phyloP scores from a whole-genome alignment of 2,888 invertebrate genomes.

The Melolontha melolontha region DNA sequence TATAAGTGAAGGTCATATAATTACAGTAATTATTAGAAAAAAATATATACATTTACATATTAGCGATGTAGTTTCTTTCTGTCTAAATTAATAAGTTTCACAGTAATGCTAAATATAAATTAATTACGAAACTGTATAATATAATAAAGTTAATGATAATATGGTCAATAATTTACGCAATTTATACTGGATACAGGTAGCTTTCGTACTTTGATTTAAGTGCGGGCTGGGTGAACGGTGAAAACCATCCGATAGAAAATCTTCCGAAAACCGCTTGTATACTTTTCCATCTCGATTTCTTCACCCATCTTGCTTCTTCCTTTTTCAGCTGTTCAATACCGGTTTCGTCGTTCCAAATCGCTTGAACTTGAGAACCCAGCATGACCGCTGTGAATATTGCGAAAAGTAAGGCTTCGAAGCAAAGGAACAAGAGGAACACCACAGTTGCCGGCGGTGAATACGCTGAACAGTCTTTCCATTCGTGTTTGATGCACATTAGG shows the following conservation, averaged over 20 bases:
- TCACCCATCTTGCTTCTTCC: slow-evolving; percentile 93
- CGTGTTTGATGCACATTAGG: slow-evolving; percentile 89
- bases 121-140: slow-evolving; percentile 17
- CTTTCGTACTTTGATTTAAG: slow-evolving; percentile 82
- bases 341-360: slow-evolving; percentile 99
- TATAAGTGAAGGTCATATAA: slow-evolving; percentile 31
- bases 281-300: slow-evolving; percentile 93
- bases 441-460: slow-evolving; percentile 97
- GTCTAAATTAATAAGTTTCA: slow-evolving; percentile 15
- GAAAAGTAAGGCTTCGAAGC: slow-evolving; percentile 95
- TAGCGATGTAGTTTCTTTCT: slow-evolving; percentile 14
- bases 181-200: slow-evolving; percentile 87
- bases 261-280: slow-evolving; percentile 97
- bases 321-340: slow-evolving; percentile 98
- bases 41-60: slow-evolving; percentile 33
- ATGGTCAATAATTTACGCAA: slow-evolving; percentile 28
- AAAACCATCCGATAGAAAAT: slow-evolving; percentile 95
- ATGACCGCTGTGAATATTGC: slow-evolving; percentile 98
- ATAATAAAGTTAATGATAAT: slow-evolving; percentile 17
- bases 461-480: slow-evolving; percentile 94
- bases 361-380: slow-evolving; percentile 95
- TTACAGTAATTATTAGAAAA: slow-evolving; percentile 18
- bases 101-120: slow-evolving; percentile 17
- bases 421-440: slow-evolving; percentile 88
- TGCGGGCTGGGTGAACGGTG: slow-evolving; percentile 87